phyloP scores from a whole-genome alignment of 2,888 invertebrate species.

The Trachelus troglodyta region DNA sequence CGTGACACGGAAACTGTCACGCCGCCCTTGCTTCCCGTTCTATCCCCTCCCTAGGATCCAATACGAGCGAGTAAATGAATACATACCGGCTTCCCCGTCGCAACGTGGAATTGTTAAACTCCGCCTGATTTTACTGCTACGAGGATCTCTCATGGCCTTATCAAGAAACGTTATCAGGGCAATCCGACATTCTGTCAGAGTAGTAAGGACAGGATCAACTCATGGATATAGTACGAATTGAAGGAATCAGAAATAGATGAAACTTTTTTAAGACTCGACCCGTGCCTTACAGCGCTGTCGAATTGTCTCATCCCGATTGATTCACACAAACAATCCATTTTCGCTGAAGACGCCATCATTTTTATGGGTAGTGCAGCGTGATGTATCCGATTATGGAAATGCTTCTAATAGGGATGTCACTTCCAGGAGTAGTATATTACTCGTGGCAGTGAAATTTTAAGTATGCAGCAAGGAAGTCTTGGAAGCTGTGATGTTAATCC shows the following conservation, averaged over 20 bases:
- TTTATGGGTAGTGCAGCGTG: not conserved
- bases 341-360: not conserved
- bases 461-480: slow-evolving; percentile 57
- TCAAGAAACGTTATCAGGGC: not conserved
- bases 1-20: slow-evolving; percentile 66
- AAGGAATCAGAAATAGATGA: not conserved
- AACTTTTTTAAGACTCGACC: not conserved
- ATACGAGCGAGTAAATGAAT: slow-evolving; percentile 20
- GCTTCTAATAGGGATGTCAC: not conserved
- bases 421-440: not conserved
- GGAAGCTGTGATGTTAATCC: slow-evolving; percentile 36
- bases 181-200: not conserved
- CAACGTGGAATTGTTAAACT: not conserved
- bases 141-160: not conserved
- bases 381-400: not conserved
- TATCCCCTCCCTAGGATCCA: slow-evolving; percentile 35
- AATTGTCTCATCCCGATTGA: not conserved
- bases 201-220: not conserved
- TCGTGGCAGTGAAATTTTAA: slow-evolving; percentile 11
- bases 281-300: not conserved
- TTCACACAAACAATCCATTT: not conserved
- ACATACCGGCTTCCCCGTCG: not conserved
- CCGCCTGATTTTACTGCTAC: not conserved
- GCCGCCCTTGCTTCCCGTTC: slow-evolving; percentile 60
- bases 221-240: not conserved